Evolutionary conservation across 2,113 vertebrate species (phyloP).

Genomic region (Hyla sarda): DNA sequence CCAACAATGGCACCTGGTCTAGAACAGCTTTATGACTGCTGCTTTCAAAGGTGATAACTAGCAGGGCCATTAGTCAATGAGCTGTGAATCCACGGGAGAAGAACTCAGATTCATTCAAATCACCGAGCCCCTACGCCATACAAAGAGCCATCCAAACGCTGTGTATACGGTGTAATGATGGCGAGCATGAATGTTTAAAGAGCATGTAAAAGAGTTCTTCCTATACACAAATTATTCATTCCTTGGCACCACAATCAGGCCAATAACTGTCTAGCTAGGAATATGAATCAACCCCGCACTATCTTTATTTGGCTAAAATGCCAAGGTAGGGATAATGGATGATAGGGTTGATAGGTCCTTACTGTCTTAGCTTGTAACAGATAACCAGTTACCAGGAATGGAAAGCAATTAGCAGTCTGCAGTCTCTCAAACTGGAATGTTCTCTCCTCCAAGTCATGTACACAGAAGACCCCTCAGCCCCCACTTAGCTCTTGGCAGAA

Average conservation of each 20-base stretch:
- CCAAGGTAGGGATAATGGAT: constrained; percentile 50
- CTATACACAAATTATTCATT: constrained; percentile 51
- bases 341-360: constrained; percentile 49
- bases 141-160: not conserved
- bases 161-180: constrained; percentile 29
- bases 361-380: constrained; percentile 36
- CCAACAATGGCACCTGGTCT: constrained; percentile 57
- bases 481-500: constrained; percentile 54
- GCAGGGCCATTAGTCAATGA: constrained; percentile 51
- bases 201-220: constrained; percentile 53
- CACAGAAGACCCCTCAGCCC: constrained; percentile 51
- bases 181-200: constrained; percentile 44
- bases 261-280: constrained; percentile 56
- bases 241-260: constrained; percentile 32
- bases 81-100: constrained; percentile 44
- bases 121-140: not conserved
- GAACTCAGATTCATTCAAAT: constrained; percentile 12
- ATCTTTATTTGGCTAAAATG: constrained; percentile 58
- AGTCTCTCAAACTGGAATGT: constrained; percentile 54
- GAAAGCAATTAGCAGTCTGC: constrained; percentile 57
- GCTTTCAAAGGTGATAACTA: constrained; percentile 51
- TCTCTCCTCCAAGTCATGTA: constrained; percentile 39
- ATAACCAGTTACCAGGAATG: constrained; percentile 59
- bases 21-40: constrained; percentile 46
- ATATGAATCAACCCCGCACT: constrained; percentile 52